phyloP scores from a whole-genome alignment of 2,888 invertebrate genomes.

The Dryobota labecula region DNA sequence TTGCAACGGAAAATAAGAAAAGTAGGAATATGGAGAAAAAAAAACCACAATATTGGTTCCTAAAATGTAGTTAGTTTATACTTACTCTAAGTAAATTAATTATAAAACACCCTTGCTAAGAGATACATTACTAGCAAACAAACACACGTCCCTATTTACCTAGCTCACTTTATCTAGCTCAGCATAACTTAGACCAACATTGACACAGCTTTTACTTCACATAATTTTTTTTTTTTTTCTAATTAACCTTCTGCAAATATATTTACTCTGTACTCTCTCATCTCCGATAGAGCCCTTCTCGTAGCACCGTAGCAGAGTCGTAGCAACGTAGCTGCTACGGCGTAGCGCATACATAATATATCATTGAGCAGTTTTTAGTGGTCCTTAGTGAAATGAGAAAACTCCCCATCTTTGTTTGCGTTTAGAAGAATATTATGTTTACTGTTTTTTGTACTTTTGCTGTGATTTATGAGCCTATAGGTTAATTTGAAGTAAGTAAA shows the following conservation, averaged over 20 bases:
- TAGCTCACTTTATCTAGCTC: neutral
- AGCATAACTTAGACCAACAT: slow-evolving; percentile 10
- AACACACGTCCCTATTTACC: neutral
- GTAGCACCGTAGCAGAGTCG: slow-evolving; percentile 64
- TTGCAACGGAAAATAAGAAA: too few relatives aligned
- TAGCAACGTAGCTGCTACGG: slow-evolving; percentile 54
- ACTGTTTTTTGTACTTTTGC: neutral
- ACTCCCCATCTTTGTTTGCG: slow-evolving; percentile 43
- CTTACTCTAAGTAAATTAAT: neutral
- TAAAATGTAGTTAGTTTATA: neutral
- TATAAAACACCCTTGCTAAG: neutral
- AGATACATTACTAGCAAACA: neutral
- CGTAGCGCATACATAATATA: slow-evolving; percentile 66
- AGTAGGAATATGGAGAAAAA: too few relatives aligned
- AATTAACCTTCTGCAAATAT: slow-evolving; percentile 51
- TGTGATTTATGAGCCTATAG: slow-evolving; percentile 23
- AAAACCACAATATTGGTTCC: neutral
- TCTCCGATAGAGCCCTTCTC: slow-evolving; percentile 66
- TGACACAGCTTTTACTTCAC: slow-evolving; percentile 9
- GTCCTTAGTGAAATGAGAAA: slow-evolving; percentile 62
- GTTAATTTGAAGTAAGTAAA: slow-evolving; percentile 2
- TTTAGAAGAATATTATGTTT: slow-evolving; percentile 26
- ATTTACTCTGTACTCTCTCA: slow-evolving; percentile 53
- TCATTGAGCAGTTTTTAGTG: slow-evolving; percentile 60
- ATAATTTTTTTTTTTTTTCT: too few relatives aligned